phyloP scores from a whole-genome alignment of 92 coral and sea anemone species.

The Palythoa grandis region DNA sequence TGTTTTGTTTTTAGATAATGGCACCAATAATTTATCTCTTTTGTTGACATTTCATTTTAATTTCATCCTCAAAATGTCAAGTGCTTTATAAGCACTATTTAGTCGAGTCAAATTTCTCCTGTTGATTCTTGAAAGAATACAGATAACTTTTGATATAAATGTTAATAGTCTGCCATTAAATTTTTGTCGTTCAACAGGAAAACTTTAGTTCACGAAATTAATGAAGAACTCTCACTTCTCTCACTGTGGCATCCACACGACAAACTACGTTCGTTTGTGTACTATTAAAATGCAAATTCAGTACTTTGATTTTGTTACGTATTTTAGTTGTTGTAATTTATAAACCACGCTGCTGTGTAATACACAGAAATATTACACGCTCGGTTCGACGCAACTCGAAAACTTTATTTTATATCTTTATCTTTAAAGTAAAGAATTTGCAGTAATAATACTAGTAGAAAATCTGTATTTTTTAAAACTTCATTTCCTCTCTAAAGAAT shows the following conservation, averaged over 20 bases:
- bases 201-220: neutral
- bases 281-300: conserved; percentile 35
- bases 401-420: conserved; percentile 1
- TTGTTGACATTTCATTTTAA: neutral
- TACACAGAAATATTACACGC: conserved; percentile 1
- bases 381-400: neutral
- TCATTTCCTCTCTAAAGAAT: neutral
- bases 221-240: conserved; percentile 9
- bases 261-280: conserved; percentile 31
- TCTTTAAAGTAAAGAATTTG: neutral
- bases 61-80: conserved; percentile 16
- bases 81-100: neutral
- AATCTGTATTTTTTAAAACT: neutral
- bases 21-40: conserved; percentile 3
- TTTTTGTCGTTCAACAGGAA: neutral
- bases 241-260: conserved; percentile 17
- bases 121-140: neutral
- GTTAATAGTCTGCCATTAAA: neutral
- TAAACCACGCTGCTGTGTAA: neutral
- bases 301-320: conserved; percentile 13
- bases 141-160: neutral
- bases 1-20: conserved; percentile 1
- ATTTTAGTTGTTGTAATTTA: neutral
- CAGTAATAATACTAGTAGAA: neutral
- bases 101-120: neutral